phyloP scores from a whole-genome alignment of 2,113 vertebrate species.

The Callospermophilus lateralis region DNA sequence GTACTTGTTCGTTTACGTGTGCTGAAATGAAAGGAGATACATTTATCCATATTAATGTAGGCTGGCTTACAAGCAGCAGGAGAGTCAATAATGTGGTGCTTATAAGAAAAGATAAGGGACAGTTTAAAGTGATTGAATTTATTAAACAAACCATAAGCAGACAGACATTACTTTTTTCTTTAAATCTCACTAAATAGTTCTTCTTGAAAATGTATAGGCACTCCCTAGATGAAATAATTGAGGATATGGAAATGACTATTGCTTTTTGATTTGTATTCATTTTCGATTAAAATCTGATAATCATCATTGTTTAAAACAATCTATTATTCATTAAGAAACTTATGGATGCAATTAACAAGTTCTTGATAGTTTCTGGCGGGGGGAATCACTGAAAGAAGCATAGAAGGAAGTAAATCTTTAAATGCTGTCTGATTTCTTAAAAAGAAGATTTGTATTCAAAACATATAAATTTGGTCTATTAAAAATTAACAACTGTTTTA shows the following conservation, averaged over 20 bases:
- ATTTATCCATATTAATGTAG: background rate
- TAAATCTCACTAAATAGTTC: background rate
- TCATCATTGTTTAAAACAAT: constrained; percentile 46
- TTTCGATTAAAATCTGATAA: constrained; percentile 36
- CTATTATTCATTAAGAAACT: constrained; percentile 45
- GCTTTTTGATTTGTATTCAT: constrained; percentile 33
- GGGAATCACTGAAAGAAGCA: constrained; percentile 1
- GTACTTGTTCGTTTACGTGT: background rate
- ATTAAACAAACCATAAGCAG: constrained; percentile 39
- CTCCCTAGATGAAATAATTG: constrained; percentile 46
- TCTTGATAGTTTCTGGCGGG: constrained; percentile 30
- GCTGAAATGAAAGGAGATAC: background rate
- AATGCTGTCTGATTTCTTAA: constrained; percentile 54
- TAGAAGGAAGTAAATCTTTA: constrained; percentile 67
- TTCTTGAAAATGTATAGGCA: background rate
- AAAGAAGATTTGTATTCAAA: constrained; percentile 68
- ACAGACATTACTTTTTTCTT: constrained; percentile 3
- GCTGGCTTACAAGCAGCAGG: background rate
- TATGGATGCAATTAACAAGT: constrained; percentile 46
- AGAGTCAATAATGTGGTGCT: background rate
- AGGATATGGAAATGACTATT: constrained; percentile 20
- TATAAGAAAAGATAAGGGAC: constrained; percentile 30
- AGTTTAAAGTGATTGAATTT: constrained; percentile 42
- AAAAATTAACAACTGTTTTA: constrained; percentile 32
- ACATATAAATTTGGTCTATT: constrained; percentile 55